Evolutionary conservation across 2,113 vertebrate genomes (phyloP).

Genomic region (Acanthisitta chloris): DNA sequence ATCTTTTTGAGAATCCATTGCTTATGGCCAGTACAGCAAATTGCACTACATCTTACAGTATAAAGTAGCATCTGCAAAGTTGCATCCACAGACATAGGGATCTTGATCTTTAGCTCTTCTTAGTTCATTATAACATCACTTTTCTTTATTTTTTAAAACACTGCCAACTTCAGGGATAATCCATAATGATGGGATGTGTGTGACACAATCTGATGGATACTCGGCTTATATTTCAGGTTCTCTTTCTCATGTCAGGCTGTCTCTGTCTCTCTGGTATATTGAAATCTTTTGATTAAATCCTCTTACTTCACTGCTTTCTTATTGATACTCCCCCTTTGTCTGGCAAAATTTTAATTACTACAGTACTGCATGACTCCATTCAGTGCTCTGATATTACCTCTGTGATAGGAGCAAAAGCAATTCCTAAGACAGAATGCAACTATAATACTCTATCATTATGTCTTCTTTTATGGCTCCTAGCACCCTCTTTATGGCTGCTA

Average conservation of each 20-base stretch:
- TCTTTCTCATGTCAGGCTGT: neutral
- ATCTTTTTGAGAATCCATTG: neutral
- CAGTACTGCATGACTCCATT: conserved; percentile 16
- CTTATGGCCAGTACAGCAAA: neutral
- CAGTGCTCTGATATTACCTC: neutral
- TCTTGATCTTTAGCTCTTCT: neutral
- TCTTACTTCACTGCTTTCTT: neutral
- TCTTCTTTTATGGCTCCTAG: conserved; percentile 43
- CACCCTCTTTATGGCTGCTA: conserved; percentile 32
- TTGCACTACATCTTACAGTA: neutral
- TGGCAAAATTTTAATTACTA: conserved; percentile 59
- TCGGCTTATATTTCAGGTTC: neutral
- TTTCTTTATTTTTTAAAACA: neutral
- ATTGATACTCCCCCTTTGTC: conserved; percentile 20
- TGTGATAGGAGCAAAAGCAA: conserved; percentile 25
- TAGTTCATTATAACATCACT: neutral
- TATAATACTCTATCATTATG: conserved; percentile 19
- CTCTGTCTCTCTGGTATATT: neutral
- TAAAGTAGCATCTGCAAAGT: neutral
- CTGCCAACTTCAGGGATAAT: neutral
- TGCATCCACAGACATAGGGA: neutral
- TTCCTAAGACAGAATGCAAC: conserved; percentile 31
- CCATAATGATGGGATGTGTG: neutral
- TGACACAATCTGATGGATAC: neutral
- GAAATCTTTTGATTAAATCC: conserved; percentile 39